Percentiles rank a stretch among this genome's conserved stretches.
Conservation (phyloP, 1,140 invertebrate species). For the Araneus ventricosus region DNA sequence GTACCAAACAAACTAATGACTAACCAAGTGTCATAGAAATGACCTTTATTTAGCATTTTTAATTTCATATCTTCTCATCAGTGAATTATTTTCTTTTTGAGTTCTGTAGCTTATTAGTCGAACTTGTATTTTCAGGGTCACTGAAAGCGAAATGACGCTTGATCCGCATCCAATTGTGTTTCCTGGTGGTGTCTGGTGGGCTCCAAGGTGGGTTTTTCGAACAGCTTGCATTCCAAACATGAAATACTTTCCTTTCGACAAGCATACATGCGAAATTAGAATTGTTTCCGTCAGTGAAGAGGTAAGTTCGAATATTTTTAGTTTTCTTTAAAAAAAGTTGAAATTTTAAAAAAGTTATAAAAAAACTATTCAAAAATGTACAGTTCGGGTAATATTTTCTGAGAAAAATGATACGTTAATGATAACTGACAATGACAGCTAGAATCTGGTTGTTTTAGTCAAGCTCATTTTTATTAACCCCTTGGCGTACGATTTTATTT, state of each 20-base stretch:
- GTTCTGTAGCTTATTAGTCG: neutral
- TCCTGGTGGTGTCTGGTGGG: neutral
- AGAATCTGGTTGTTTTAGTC: too few relatives aligned
- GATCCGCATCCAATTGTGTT: neutral
- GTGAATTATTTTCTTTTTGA: neutral
- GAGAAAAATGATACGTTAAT: too few relatives aligned
- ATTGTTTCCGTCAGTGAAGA: slow-evolving; percentile 22
- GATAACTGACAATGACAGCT: too few relatives aligned
- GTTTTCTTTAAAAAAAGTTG: neutral
- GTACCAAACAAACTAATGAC: neutral
- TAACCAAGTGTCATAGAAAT: neutral
- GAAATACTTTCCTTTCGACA: slow-evolving; percentile 40
- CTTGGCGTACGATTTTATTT: too few relatives aligned
- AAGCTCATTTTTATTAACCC: too few relatives aligned
- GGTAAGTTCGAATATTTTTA: neutral
- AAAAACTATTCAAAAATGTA: too few relatives aligned
- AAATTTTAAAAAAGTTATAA: neutral
- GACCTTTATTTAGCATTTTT: too few relatives aligned
- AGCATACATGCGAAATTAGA: neutral
- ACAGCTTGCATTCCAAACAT: slow-evolving; percentile 41
- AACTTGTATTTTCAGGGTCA: neutral
- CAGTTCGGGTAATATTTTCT: too few relatives aligned
- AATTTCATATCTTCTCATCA: too few relatives aligned
- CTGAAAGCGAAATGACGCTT: slow-evolving; percentile 5
- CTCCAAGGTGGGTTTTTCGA: neutral